Base-by-base conservation (phyloP, 2,888 invertebrate genomes). In the Chloromyia formosa region DNA sequence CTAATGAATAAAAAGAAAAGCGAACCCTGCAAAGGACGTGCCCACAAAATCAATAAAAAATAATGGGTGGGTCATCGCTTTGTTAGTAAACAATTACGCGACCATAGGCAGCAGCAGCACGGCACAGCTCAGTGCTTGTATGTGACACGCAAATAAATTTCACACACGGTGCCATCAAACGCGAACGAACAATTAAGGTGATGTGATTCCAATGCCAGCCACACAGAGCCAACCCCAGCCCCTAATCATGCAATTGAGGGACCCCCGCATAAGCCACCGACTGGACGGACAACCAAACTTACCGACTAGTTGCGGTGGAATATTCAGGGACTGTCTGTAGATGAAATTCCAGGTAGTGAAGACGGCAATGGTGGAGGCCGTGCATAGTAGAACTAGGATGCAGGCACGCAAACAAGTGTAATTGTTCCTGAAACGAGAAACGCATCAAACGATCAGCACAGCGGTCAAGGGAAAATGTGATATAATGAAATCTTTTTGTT, bases 321-420 rank as follows among this genome's bases (percentile, higher is more conserved):
- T 79, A 73, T 79, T 79, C 56, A 81, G 69, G 1, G 79, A 78
- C 60, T 79, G 77, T 49, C 74, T 78, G 75, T 81, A 82, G 71
- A 81, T 80, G 0, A 80, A 78, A 71, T 79, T 81, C 82, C 81
- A 82, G 61, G 79, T 79, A 12, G 78, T 73, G 78, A 80, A 82
- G 1, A 82, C 82, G 40, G 80, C 79, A 12, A 80, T 78, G 2
- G 81, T 80, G 35, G 81, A 76, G n/a, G 77, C 58, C 18, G 76
- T 61, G 66, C 79, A 79, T 54, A 79, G 75, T 42, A 72, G 62
- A 14, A 77, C 35, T 16, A 79, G 61, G 53, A 77, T 64, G 56
- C 76, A 77, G 66, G 78, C 49, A 35, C 78, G 77, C 7, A 78
- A 60, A 58, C 76, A 78, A 16, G 75, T 76, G 71, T 76, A 75